These are phyloP conservation scores for Mormyrops boulengeri DNA, from an alignment of 2,797 vertebrate genomes.

Conservation along the genomic window DNA sequence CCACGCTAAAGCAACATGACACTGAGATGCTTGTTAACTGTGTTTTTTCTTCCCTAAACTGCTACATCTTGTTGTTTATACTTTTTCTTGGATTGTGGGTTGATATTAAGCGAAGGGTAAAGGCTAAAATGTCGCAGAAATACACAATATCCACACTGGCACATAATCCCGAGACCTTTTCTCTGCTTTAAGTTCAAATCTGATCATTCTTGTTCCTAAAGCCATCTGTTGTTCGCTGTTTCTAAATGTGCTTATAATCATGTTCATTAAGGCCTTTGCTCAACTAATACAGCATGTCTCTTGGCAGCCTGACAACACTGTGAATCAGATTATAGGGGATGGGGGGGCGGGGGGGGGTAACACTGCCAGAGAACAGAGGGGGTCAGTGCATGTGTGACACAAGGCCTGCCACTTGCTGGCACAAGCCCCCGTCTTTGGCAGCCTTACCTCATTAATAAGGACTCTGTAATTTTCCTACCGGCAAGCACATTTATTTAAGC, in stretches of 20 bases:
- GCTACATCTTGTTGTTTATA: background rate
- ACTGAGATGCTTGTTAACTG: background rate
- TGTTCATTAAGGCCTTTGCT: constrained; percentile 55
- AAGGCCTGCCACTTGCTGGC: constrained; percentile 36
- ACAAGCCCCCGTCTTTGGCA: constrained; percentile 49
- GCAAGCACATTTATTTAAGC: constrained; percentile 25
- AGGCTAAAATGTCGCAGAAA: background rate
- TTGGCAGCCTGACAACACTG: constrained; percentile 59
- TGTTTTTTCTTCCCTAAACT: background rate
- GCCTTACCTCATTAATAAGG: constrained; percentile 48
- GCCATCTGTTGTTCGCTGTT: constrained; percentile 38
- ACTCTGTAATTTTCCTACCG: constrained; percentile 48
- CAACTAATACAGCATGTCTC: constrained; percentile 47
- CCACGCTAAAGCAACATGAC: background rate
- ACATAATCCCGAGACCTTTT: background rate
- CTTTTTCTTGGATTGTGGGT: background rate
- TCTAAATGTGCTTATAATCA: constrained; percentile 50
- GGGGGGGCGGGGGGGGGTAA: constrained; percentile 12
- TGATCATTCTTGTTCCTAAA: constrained; percentile 46
- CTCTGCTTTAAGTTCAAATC: constrained; percentile 28
- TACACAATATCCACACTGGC: background rate
- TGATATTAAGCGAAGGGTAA: background rate
- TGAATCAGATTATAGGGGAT: constrained; percentile 61
- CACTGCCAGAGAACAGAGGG: constrained; percentile 50
- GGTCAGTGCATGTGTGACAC: constrained; percentile 40